phyloP scores from a whole-genome alignment of 1,140 invertebrate species.

The Sweltsa coloradensis region DNA sequence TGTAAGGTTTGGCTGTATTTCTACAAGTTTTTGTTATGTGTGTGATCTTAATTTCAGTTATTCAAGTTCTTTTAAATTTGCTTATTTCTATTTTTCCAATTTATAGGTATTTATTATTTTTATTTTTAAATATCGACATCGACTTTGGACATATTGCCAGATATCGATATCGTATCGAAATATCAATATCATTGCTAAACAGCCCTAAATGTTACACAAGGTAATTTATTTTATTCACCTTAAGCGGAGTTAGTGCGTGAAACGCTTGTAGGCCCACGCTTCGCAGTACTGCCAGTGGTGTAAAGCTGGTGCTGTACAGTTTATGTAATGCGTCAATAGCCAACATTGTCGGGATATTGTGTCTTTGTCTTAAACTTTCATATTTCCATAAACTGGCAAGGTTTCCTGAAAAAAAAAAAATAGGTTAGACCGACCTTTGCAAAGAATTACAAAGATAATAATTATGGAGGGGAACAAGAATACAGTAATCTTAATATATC shows the following conservation, averaged over 20 bases:
- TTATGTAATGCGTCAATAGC: slow-evolving; percentile 78
- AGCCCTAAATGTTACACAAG: no score
- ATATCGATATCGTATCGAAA: no score
- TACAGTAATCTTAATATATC: background rate
- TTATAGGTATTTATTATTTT: no score
- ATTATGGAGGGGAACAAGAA: background rate
- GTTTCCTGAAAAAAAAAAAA: slow-evolving; percentile 35
- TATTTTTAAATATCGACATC: no score
- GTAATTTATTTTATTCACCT: no score
- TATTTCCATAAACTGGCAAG: slow-evolving; percentile 63
- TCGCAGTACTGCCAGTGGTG: slow-evolving; percentile 67
- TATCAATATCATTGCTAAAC: no score
- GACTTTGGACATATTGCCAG: no score
- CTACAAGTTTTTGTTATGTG: no score
- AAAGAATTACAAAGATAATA: background rate
- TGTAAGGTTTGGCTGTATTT: no score
- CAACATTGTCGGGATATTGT: slow-evolving; percentile 80
- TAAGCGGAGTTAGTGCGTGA: slow-evolving; percentile 64
- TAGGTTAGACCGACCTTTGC: background rate
- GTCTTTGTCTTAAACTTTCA: slow-evolving; percentile 68
- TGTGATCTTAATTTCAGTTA: no score
- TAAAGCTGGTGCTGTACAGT: slow-evolving; percentile 64
- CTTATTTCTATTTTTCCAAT: no score
- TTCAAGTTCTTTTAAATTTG: no score
- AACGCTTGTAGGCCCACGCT: slow-evolving; percentile 78